Conservation (phyloP, 2,888 invertebrate species). For the Ganaspis brasiliensis region DNA sequence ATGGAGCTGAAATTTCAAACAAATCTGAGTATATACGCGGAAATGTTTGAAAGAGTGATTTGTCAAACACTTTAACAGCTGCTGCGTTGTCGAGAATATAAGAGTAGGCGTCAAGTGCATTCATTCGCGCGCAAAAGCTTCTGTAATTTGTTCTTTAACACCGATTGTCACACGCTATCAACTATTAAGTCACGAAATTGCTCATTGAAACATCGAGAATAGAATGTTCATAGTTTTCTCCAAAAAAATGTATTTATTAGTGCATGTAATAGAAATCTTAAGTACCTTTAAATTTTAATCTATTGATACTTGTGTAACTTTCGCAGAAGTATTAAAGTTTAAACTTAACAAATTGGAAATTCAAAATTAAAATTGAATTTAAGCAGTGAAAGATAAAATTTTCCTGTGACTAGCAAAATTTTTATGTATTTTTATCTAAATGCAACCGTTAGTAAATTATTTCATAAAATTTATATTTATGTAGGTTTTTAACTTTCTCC, state of each 20-base stretch:
- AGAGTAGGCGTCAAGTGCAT: conserved; percentile 63
- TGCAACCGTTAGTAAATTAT: too few relatives aligned
- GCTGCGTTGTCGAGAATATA: conserved; percentile 59
- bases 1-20: conserved; percentile 49
- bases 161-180: conserved; percentile 42
- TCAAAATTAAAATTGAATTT: too few relatives aligned
- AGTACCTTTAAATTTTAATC: too few relatives aligned
- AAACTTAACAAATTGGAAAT: too few relatives aligned
- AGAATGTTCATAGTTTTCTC: conserved; percentile 16
- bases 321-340: too few relatives aligned
- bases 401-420: too few relatives aligned
- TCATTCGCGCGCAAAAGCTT: conserved; percentile 58
- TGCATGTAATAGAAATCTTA: neutral
- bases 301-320: too few relatives aligned
- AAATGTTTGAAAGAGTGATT: conserved; percentile 69
- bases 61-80: conserved; percentile 70
- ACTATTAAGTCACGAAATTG: conserved; percentile 38
- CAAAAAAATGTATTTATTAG: neutral
- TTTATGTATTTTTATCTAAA: too few relatives aligned
- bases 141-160: conserved; percentile 49
- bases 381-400: too few relatives aligned
- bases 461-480: too few relatives aligned
- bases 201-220: conserved; percentile 16
- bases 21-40: conserved; percentile 44
- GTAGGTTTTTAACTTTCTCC: too few relatives aligned